Evolutionary conservation across 2,797 vertebrate species (phyloP), one percentile per base, ranked within the genome.

Genomic region (Myiothlypis chrysogaster): DNA sequence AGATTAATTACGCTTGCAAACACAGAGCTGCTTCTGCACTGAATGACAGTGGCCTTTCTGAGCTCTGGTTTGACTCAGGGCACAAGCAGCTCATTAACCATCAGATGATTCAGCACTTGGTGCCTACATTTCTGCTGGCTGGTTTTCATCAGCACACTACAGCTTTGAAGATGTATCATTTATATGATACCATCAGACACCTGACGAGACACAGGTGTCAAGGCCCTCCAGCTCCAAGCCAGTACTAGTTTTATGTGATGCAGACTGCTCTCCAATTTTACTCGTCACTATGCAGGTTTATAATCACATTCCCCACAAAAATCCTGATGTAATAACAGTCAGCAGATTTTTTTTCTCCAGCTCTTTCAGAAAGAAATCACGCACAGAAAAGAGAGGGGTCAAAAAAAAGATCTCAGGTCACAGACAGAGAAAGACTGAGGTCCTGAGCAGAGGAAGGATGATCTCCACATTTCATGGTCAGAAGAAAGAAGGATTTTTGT

Each of bases 101-200:
- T 30, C 46, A 85, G 87, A 93, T 95, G 94, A 96, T 92, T 94
- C 96, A 92, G 93, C 91, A 85, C 37, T 80, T 27, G 27, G 68
- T 87, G 87, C 75, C 84, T 83, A 35, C 30, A 49, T 50, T 91
- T 88, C 84, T 94, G 70, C 87, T 60, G 64, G 64, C 87, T 96
- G 87, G 56, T 61, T 94, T 94, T 90, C 89, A 80, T 73, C 93
- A 85, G 81, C 60, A 91, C 82, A 80, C 75, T 82, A 68, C 52
- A 66, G 71, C 94, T 95, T 87, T 93, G 94, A 95, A 92, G 89
- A 56, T 34, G 14, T 25, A 85, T 87, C 49, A 87, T 80, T 92
- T 87, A 69, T 70, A 83, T 21, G 89, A 96, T 89, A 96, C 71
- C 52, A 93, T 94, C 91, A 88, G 87, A 72, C 79, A 92, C 87